These are phyloP conservation scores for Pecten maximus DNA, from an alignment of 2,888 invertebrate species.

Conservation along the genomic window DNA sequence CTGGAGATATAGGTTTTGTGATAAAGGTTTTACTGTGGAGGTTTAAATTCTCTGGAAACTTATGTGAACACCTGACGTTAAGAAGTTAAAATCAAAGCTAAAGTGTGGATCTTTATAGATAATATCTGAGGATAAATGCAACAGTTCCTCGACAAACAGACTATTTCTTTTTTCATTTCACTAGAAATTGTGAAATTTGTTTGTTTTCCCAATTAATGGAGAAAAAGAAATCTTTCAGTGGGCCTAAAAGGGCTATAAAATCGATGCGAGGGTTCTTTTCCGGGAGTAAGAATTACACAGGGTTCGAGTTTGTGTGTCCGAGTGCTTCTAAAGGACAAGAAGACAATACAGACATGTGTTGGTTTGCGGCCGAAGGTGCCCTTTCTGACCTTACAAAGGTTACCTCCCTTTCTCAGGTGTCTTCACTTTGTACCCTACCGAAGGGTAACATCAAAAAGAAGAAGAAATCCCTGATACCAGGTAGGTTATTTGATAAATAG, in stretches of 20 bases:
- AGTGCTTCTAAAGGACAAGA: neutral
- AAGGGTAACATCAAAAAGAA: constrained; percentile 40
- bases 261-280: constrained; percentile 11
- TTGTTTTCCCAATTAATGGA: constrained; percentile 30
- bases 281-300: constrained; percentile 2
- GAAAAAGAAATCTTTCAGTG: constrained; percentile 33
- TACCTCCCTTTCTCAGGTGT: neutral
- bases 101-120: neutral
- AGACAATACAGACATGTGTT: constrained; percentile 36
- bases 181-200: neutral
- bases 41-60: neutral
- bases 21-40: neutral
- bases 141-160: neutral
- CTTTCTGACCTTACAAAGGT: constrained; percentile 36
- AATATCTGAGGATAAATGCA: neutral
- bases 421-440: constrained; percentile 42
- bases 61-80: neutral
- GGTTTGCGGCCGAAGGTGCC: constrained; percentile 28
- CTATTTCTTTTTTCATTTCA: neutral
- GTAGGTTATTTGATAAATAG: neutral
- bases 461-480: constrained; percentile 44
- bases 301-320: constrained; percentile 35
- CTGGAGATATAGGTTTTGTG: neutral
- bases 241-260: constrained; percentile 40
- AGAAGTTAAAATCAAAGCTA: neutral